Evolutionary conservation across 2,113 vertebrate species (phyloP), one percentile per base, ranked within the genome.

Genomic region (Dicaeum eximium): DNA sequence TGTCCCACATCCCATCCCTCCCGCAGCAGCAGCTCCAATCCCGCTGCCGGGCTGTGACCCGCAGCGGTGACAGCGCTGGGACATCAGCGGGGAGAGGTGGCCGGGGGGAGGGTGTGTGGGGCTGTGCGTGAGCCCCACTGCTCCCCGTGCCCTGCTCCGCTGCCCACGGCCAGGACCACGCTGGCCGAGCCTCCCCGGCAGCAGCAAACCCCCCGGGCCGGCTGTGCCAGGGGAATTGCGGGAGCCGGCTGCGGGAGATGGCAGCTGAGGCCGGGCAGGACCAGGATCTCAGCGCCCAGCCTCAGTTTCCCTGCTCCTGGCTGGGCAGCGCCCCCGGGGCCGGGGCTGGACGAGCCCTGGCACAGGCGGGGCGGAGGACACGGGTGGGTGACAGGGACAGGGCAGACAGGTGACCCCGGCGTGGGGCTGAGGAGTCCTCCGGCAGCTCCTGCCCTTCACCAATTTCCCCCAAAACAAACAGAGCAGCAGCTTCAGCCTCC

Each of bases 1-100:
- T 56, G 45, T 56, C 18, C 31, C 5, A 1, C 64, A 37, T 33
- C 74, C 64, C 7, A 1, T 6, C 42, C 11, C 38, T 61, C 33
- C 47, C 1, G 54, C 50, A 15, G 58, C 62, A 30, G 3, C 80
- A 22, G 42, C 72, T 77, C 56, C 65, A 8, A 12, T 28, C 22
- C 73, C 23, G 54, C 54, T 47, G 50, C 74, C 3, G 0, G 22
- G 9, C 19, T 37, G 93, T 19, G 25, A 31, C 35, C 17, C 22
- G 4, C 2, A 0, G 23, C 0, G 20, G 47, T 1, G 5, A 9
- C 37, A 7, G 53, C 50, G 24, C 53, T 3, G 7, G 11, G n/a
- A 24, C 60, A 15, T 11, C 56, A 13, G 45, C 77, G 23, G 48
- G 65, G 17, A 2, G 10, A 40, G 33, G 13, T 6, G 57, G 11